These are phyloP conservation scores for Meganola albula DNA, from an alignment of 2,888 invertebrate species.

Conservation along the genomic window DNA sequence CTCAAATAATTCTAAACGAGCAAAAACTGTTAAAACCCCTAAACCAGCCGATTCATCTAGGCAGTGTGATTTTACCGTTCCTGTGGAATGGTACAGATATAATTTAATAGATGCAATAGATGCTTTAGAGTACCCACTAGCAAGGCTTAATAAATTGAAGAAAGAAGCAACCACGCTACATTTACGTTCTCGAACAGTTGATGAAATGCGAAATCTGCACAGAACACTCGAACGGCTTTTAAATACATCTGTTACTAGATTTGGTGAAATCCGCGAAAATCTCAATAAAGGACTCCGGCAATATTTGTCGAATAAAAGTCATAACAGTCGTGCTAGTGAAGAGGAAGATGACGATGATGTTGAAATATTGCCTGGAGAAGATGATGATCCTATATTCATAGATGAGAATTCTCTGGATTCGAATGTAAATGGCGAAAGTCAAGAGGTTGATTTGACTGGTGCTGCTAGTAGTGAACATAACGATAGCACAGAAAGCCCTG, in stretches of 20 bases:
- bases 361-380: conserved; percentile 55
- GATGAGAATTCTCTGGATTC: conserved; percentile 72
- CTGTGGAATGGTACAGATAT: conserved; percentile 78
- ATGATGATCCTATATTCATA: conserved; percentile 69
- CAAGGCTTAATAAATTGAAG: conserved; percentile 70
- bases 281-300: conserved; percentile 73
- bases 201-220: conserved; percentile 73
- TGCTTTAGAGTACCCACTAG: conserved; percentile 75
- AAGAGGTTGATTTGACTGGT: conserved; percentile 60
- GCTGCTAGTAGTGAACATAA: conserved; percentile 68
- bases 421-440: conserved; percentile 37
- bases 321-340: conserved; percentile 24
- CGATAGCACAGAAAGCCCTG: conserved; percentile 57
- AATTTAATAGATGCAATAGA: conserved; percentile 77
- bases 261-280: conserved; percentile 75
- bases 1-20: conserved; percentile 18
- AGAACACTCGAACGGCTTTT: conserved; percentile 74
- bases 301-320: conserved; percentile 57
- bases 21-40: conserved; percentile 22
- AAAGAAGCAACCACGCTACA: conserved; percentile 63
- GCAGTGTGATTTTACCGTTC: conserved; percentile 53
- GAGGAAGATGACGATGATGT: conserved; percentile 64
- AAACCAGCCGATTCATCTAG: conserved; percentile 26
- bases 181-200: conserved; percentile 61
- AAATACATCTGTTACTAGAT: conserved; percentile 71